phyloP scores from a whole-genome alignment of 2,888 invertebrate genomes.

The Hypselothyrea guttata region DNA sequence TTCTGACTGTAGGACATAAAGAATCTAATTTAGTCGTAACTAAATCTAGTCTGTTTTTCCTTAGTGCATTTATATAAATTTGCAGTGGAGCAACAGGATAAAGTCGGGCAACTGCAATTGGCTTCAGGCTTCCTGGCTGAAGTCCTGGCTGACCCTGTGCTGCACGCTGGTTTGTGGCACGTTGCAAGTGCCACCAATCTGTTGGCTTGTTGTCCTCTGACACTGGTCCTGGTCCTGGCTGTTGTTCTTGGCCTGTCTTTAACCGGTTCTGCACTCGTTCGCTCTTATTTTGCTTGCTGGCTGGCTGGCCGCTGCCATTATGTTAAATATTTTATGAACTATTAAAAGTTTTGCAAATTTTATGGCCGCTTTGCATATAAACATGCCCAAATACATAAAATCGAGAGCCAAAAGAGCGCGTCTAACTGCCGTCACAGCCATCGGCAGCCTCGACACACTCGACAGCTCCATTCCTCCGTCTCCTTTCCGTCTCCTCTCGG shows the following conservation, averaged over 20 bases:
- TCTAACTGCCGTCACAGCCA: slow-evolving; percentile 42
- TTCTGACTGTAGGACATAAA: too few relatives aligned
- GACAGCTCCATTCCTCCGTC: background rate
- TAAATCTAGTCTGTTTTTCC: too few relatives aligned
- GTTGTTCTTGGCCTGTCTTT: slow-evolving; percentile 60
- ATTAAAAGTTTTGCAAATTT: slow-evolving; percentile 78
- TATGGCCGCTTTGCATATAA: slow-evolving; percentile 76
- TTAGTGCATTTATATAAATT: slow-evolving; percentile 64
- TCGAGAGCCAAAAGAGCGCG: slow-evolving; percentile 39
- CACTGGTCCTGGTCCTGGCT: slow-evolving; percentile 10
- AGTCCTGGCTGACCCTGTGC: too few relatives aligned
- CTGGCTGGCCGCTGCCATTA: slow-evolving; percentile 51
- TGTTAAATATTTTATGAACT: slow-evolving; percentile 78
- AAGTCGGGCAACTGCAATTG: slow-evolving; percentile 14
- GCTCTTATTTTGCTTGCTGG: background rate
- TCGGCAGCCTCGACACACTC: background rate
- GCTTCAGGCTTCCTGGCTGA: background rate
- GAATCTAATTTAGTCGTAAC: too few relatives aligned
- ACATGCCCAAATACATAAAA: slow-evolving; percentile 33
- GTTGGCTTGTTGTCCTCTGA: slow-evolving; percentile 19
- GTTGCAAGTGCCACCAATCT: slow-evolving; percentile 70
- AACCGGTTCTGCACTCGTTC: slow-evolving; percentile 48
- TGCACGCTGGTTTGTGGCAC: slow-evolving; percentile 61
- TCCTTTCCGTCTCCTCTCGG: background rate
- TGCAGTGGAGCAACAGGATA: slow-evolving; percentile 11